Base-by-base conservation (phyloP, 2,888 invertebrate genomes). In the Oxycera nigricornis region DNA sequence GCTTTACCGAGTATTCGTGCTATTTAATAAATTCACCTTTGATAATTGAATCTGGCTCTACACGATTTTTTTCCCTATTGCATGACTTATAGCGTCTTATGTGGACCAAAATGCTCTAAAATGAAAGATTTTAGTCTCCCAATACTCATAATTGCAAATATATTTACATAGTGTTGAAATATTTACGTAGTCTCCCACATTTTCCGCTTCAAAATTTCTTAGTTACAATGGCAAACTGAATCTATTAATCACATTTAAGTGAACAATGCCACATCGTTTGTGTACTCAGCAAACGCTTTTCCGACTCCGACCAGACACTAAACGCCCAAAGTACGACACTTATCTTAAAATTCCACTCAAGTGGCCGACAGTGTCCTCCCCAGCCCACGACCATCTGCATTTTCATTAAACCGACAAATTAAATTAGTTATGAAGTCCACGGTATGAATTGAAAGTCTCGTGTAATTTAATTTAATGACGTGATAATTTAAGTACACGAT, bases 401-500 rank as follows among this genome's bases (percentile, higher is more conserved):
- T 70, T 70, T 70, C 70, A 70, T 55, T 55, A 70, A 35, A 70
- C 70, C 52, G 70, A 70, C 70, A 70, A 70, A 70, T 70, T 70
- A 70, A 70, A 70, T 70, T 70, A 70, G 70, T 70, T 52, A 70
- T 70, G 70, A 70, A 70, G 70, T 52, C 52, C 70, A 70, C 70
- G 70, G 31, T 31, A 52, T 52, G 70, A 70, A 70, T 70, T 70
- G 70, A 70, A 70, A 70, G 52, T 70, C 70, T 52, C 31, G 52
- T 70, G 70, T 70, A 70, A 70, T 70, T 70, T 70, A 70, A 70
- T 70, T 70, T 70, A 70, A 70, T 35, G 70, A 70, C 31, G 70
- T 35, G 70, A 70, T 70, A 70, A 70, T 52, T 70, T 70, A 70
- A 70, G 70, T 70, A 70, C 70, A 70, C 52, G 70, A 35, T 70